Base-by-base conservation (phyloP, 2,797 vertebrate species). In the Enteromius viviparus region DNA sequence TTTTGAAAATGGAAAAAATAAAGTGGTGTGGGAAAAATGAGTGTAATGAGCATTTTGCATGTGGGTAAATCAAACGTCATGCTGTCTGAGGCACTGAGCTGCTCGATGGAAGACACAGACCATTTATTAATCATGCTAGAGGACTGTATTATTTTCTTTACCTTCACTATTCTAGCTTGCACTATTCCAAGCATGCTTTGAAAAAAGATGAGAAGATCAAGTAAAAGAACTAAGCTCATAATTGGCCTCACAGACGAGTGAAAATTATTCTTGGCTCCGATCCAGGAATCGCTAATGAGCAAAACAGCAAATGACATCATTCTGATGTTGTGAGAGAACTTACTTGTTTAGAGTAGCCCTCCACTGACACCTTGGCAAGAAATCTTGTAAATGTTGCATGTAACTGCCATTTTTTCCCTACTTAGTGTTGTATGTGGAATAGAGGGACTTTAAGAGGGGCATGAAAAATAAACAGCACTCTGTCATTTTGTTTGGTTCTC, bases 301-400 rank as follows among this genome's bases (percentile, higher is more conserved):
- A 92, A 92, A 76, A 92, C 87, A 86, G 81, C 83, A 89, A 84
- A 92, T 93, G 91, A 93, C 92, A 92, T 94, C 91, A 95, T 91
- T 81, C 69, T 89, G 89, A 79, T 49, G 34, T 89, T 91, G 92
- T 91, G 88, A 85, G 89, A 86, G 88, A 92, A 92, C 93, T 89
- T 90, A 89, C 92, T 92, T 94, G 92, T 94, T 94, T 94, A 90
- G 89, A 92, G 91, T 87, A 93, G 91, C 85, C 82, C 87, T 90
- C 79, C 84, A 76, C 90, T 92, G 90, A 91, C 91, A 92, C 91
- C 91, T 93, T 89, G 87, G 91, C 90, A 86, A 83, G 71, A 69
- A 83, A 83, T 83, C 87, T 83, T 32, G 29, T 32, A 79, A 58
- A 72, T 86, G 84, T 86, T 91, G 86, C 85, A 83, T 77, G 88